Conservation (phyloP, 2,888 invertebrate species). For the Metalampra italica region DNA sequence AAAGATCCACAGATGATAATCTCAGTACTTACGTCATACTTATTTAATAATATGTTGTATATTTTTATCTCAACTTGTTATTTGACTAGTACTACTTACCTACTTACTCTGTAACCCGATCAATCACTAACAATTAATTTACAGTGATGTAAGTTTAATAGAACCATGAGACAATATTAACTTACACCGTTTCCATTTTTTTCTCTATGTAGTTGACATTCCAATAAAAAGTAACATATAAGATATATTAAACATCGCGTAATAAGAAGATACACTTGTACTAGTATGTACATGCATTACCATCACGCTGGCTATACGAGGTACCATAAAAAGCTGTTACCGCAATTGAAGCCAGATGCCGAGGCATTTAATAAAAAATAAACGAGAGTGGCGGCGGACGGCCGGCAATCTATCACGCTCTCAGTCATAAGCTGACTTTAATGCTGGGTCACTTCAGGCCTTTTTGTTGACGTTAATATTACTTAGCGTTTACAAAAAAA, state of each 20-base stretch:
- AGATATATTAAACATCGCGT: slow-evolving; percentile 17
- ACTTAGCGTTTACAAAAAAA: slow-evolving; percentile 56
- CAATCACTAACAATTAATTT: too few species aligned
- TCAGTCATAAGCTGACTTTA: slow-evolving; percentile 75
- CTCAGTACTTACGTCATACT: too few species aligned
- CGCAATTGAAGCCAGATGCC: slow-evolving; percentile 67
- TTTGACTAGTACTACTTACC: too few species aligned
- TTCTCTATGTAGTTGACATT: too few species aligned
- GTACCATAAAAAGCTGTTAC: slow-evolving; percentile 56
- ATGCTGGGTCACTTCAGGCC: slow-evolving; percentile 74
- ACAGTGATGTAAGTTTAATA: too few species aligned
- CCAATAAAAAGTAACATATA: too few species aligned
- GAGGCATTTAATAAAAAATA: slow-evolving; percentile 71
- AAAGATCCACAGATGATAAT: too few species aligned
- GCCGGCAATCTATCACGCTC: slow-evolving; percentile 70
- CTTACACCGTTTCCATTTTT: too few species aligned
- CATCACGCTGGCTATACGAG: slow-evolving; percentile 25
- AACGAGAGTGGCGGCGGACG: slow-evolving; percentile 43
- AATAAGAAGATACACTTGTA: slow-evolving; percentile 27
- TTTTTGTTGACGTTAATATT: slow-evolving; percentile 74
- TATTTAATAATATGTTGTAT: too few species aligned
- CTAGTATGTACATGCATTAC: slow-evolving; percentile 37
- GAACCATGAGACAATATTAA: too few species aligned
- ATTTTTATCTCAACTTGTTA: too few species aligned
- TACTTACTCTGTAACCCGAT: too few species aligned